These are phyloP conservation scores for Delichon dasypus DNA, from an alignment of 2,797 vertebrate genomes.

Conservation along the genomic window DNA sequence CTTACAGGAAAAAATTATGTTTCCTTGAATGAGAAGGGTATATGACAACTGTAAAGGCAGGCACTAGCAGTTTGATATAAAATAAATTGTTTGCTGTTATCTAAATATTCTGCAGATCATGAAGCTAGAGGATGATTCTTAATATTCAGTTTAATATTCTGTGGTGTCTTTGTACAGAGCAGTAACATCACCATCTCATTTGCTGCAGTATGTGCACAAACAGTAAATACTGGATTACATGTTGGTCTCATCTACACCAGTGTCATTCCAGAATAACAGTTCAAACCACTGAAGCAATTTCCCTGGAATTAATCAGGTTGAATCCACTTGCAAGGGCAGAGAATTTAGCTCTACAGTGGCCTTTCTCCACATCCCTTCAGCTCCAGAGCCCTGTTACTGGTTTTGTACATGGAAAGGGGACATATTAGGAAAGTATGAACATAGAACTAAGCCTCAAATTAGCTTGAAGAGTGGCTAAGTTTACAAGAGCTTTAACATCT, in stretches of 20 bases:
- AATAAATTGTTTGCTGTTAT: background rate
- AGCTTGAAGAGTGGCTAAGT: background rate
- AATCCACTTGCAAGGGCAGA: background rate
- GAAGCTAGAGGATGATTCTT: background rate
- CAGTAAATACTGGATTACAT: background rate
- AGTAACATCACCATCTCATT: background rate
- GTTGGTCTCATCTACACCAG: background rate
- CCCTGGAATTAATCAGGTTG: background rate
- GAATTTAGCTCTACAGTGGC: background rate
- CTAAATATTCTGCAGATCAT: slow-evolving; percentile 24
- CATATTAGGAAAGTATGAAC: background rate
- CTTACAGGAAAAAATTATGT: slow-evolving; percentile 71
- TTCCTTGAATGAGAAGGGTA: slow-evolving; percentile 59
- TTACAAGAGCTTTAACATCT: background rate
- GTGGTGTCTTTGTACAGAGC: background rate
- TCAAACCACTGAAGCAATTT: background rate
- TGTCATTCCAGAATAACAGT: background rate
- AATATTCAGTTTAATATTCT: background rate
- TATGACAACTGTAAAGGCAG: slow-evolving; percentile 52
- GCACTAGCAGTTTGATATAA: background rate
- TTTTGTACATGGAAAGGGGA: background rate
- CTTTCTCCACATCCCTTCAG: background rate
- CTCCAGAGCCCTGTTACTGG: background rate
- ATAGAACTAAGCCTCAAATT: background rate
- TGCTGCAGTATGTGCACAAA: background rate